Evolutionary conservation across 2,113 vertebrate genomes (phyloP).

Genomic region (Elephantulus edwardii): DNA sequence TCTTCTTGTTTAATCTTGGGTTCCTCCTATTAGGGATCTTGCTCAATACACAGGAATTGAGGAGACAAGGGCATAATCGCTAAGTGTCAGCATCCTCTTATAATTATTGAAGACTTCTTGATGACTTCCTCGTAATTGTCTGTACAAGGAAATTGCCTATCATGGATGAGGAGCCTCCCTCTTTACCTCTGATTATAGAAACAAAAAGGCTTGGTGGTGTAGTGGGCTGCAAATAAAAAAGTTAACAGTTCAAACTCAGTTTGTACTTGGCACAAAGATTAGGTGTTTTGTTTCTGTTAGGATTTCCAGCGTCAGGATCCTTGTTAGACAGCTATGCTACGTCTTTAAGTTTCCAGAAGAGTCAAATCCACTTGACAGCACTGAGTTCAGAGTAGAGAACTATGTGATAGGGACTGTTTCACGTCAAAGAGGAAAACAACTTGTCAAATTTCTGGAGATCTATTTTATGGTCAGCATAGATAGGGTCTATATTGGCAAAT

Average conservation of each 20-base stretch:
- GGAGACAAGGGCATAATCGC: slow-evolving; percentile 12
- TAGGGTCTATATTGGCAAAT: background rate
- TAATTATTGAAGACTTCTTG: slow-evolving; percentile 42
- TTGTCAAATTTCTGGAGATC: background rate
- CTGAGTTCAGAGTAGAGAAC: too few species aligned
- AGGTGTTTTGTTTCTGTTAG: too few species aligned
- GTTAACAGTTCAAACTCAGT: too few species aligned
- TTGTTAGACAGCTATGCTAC: too few species aligned
- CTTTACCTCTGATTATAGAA: background rate
- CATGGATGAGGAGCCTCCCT: background rate
- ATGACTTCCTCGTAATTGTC: background rate
- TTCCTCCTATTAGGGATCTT: slow-evolving; percentile 29
- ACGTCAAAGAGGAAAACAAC: background rate
- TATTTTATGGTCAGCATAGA: background rate
- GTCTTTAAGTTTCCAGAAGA: too few species aligned
- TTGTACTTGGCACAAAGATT: too few species aligned
- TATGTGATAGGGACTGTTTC: background rate
- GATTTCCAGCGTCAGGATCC: too few species aligned
- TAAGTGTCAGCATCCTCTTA: background rate
- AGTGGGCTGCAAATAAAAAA: too few species aligned
- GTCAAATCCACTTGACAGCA: too few species aligned
- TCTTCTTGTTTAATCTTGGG: background rate
- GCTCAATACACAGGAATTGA: background rate
- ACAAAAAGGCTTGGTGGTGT: background rate
- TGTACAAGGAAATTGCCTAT: background rate